Percentiles rank a stretch among this genome's conserved stretches.
These are phyloP conservation scores for Hermetia illucens DNA, from an alignment of 1,140 invertebrate species.

Conservation along the genomic window DNA sequence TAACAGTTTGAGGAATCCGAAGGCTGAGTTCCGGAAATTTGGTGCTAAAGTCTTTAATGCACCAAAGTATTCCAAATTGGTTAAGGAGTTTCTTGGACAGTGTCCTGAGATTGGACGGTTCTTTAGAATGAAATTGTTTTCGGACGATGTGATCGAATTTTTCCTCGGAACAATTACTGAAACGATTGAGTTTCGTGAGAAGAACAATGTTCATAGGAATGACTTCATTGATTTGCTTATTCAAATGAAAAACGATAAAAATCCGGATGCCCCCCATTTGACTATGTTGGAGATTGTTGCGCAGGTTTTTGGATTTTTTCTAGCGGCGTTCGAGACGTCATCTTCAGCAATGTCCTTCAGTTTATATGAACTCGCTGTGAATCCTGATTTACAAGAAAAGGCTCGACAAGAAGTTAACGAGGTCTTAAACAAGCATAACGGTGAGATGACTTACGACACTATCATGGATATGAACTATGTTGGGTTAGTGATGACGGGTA, in stretches of 20 bases:
- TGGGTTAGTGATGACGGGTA: conserved; percentile 35
- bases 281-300: conserved; percentile 28
- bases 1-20: conserved; percentile 35
- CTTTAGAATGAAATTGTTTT: conserved; percentile 7
- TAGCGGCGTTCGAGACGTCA: conserved; percentile 44
- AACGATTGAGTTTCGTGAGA: conserved; percentile 27
- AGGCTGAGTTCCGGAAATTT: conserved; percentile 34
- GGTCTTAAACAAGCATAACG: conserved; percentile 31
- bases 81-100: conserved; percentile 14
- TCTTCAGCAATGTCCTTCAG: conserved; percentile 31
- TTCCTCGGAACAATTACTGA: conserved; percentile 24
- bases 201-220: conserved; percentile 24
- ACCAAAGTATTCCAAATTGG: conserved; percentile 9
- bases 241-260: conserved; percentile 8
- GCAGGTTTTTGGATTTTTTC: conserved; percentile 45
- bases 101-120: conserved; percentile 7
- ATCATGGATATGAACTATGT: conserved; percentile 41
- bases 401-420: conserved; percentile 32
- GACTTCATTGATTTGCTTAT: conserved; percentile 36
- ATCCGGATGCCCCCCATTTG: conserved; percentile 1
- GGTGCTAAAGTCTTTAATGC: conserved; percentile 16
- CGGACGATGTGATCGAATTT: conserved; percentile 17
- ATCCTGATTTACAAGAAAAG: conserved; percentile 33
- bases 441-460: conserved; percentile 39
- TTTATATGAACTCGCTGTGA: conserved; percentile 32